Conservation (phyloP, 1,140 invertebrate genomes). For the Odontomachus brunneus region DNA sequence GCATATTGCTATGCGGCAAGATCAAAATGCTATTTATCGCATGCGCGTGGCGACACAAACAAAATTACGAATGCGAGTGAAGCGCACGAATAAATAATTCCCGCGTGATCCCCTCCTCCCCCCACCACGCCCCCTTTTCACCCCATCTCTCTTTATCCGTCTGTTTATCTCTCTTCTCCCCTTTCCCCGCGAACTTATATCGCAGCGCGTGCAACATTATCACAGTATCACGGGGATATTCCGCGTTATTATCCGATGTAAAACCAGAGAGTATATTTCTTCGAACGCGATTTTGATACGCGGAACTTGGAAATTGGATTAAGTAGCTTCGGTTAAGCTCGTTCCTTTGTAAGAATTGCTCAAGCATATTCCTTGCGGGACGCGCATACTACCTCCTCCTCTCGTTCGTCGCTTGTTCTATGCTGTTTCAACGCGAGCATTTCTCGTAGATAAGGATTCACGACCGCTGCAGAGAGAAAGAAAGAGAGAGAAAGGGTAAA, state of each 20-base stretch:
- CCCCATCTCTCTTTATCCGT: no score
- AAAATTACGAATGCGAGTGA: constrained; percentile 49
- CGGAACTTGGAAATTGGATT: constrained; percentile 48
- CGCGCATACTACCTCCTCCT: constrained; percentile 13
- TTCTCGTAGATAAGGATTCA: constrained; percentile 51
- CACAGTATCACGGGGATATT: constrained; percentile 30
- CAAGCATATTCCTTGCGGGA: constrained; percentile 26
- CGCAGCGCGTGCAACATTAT: neutral
- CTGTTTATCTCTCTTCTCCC: no score
- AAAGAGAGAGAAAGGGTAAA: neutral
- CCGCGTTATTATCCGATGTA: constrained; percentile 36
- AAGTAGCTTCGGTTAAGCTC: constrained; percentile 38
- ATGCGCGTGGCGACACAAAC: constrained; percentile 35
- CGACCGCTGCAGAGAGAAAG: neutral
- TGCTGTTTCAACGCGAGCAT: neutral
- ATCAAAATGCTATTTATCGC: constrained; percentile 61
- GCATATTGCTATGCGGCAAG: constrained; percentile 34
- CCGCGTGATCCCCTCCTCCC: neutral
- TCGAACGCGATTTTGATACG: constrained; percentile 30
- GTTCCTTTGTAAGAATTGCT: constrained; percentile 52
- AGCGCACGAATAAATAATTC: constrained; percentile 43
- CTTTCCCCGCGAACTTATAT: no score
- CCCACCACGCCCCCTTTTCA: no score
- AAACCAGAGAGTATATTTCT: constrained; percentile 18
- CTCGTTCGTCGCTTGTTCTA: constrained; percentile 28